Evolutionary conservation across 2,113 vertebrate genomes (phyloP).

Genomic region (Bambusicola thoracicus): DNA sequence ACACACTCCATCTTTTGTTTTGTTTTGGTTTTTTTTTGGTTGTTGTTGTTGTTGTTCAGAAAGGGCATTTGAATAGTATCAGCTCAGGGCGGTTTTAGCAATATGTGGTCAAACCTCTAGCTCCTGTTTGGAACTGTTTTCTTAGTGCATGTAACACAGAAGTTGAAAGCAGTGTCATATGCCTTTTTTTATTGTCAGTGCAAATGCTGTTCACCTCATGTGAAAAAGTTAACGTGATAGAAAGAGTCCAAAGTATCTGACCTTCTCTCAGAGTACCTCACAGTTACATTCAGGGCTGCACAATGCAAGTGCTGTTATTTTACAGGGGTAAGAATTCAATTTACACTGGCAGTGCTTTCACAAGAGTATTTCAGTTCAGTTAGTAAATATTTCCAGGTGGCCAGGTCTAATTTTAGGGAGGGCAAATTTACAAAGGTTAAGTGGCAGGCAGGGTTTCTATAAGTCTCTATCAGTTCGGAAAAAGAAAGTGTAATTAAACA

Average conservation of each 20-base stretch:
- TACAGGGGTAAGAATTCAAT: slow-evolving; percentile 4
- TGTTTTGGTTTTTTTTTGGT: too few species aligned
- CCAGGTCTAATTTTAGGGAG: slow-evolving; percentile 72
- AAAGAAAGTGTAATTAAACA: slow-evolving; percentile 63
- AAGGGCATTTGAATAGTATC: neutral
- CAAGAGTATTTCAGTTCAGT: slow-evolving; percentile 45
- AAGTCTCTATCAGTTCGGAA: slow-evolving; percentile 48
- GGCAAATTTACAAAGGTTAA: slow-evolving; percentile 71
- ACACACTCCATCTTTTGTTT: neutral
- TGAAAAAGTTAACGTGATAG: slow-evolving; percentile 28
- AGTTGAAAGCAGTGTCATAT: neutral
- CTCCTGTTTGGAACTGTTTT: neutral
- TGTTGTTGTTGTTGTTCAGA: neutral
- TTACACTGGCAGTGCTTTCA: slow-evolving; percentile 16
- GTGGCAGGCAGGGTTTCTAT: slow-evolving; percentile 56
- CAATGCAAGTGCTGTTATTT: slow-evolving; percentile 18
- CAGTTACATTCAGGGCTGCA: neutral
- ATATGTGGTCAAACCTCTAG: neutral
- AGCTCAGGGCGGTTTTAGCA: neutral
- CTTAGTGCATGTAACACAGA: neutral
- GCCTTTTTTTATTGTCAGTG: slow-evolving; percentile 26
- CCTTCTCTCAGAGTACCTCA: slow-evolving; percentile 35
- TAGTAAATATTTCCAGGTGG: slow-evolving; percentile 75
- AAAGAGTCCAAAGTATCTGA: slow-evolving; percentile 66
- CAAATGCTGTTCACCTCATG: slow-evolving; percentile 20